phyloP scores from a whole-genome alignment of 2,113 vertebrate genomes.

The Bungarus multicinctus region DNA sequence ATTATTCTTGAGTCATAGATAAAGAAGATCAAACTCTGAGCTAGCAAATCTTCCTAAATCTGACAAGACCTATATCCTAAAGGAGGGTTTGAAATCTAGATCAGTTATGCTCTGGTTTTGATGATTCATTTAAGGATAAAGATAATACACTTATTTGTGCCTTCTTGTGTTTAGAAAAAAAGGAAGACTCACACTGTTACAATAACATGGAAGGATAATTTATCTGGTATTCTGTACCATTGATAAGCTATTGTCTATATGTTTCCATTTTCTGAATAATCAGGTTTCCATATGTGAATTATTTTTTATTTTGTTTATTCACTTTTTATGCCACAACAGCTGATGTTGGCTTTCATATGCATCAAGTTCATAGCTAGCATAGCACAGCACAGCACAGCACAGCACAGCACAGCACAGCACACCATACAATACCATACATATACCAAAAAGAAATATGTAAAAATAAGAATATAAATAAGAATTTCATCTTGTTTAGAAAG shows the following conservation, averaged over 20 bases:
- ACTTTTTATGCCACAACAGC: background rate
- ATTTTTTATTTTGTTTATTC: background rate
- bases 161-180: background rate
- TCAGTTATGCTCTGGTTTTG: background rate
- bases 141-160: background rate
- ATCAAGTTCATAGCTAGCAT: background rate
- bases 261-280: background rate
- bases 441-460: background rate
- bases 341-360: background rate
- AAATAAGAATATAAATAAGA: background rate
- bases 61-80: background rate
- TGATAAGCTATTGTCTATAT: background rate
- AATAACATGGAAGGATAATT: background rate
- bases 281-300: background rate
- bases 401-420: background rate
- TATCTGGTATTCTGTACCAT: background rate
- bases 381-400: too few relatives aligned
- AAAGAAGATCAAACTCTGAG: background rate
- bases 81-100: background rate
- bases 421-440: background rate
- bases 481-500: background rate
- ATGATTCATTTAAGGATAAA: background rate
- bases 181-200: background rate
- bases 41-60: background rate
- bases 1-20: background rate